Evolutionary conservation across 2,888 invertebrate species (phyloP), one percentile per base, ranked within the genome.

Genomic region (Exocentrus adspersus): DNA sequence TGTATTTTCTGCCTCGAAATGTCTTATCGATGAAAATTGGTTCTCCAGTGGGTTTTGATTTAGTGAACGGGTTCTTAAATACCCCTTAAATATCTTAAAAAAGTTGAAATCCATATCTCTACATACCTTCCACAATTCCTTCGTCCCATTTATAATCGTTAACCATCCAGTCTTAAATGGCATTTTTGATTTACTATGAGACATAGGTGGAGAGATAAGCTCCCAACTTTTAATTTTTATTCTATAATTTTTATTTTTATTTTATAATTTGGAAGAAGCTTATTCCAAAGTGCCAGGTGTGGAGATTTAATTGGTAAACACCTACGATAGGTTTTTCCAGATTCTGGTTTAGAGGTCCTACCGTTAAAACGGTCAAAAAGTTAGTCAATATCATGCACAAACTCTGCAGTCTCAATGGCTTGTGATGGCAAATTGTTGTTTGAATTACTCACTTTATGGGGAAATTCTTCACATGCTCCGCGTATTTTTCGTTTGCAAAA

Each of bases 351-450:
- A n/a, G n/a, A n/a, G n/a, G n/a, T n/a, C n/a, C n/a, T n/a, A n/a
- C n/a, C n/a, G n/a, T n/a, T n/a, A n/a, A n/a, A n/a, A n/a, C n/a
- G n/a, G n/a, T n/a, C n/a, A n/a, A n/a, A n/a, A n/a, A n/a, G n/a
- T n/a, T 20, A 19, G 32, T 67, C 56, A 1, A 62, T 52, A 48
- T 60, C 61, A 32, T 51, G 16, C 14, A 67, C 28, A 66, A 67
- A 67, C 48, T 67, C 64, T 2, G 66, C 67, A 2, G 67, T 67
- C 21, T 65, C n/a, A 12, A 67, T 57, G 1, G 67, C 64, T 45
- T 65, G 56, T 1, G 67, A 7, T 32, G 32, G 32, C 41, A 42
- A 37, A 56, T 16, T 32, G 32, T 32, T 43, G 1, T n/a, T 12
- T 0, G 54, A 12, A 46, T 53, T 53, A 21, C 17, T n/a, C n/a